These are phyloP conservation scores for Mesorhabditis sp. DNA, from an alignment of 2,888 invertebrate genomes.

Conservation along the genomic window DNA sequence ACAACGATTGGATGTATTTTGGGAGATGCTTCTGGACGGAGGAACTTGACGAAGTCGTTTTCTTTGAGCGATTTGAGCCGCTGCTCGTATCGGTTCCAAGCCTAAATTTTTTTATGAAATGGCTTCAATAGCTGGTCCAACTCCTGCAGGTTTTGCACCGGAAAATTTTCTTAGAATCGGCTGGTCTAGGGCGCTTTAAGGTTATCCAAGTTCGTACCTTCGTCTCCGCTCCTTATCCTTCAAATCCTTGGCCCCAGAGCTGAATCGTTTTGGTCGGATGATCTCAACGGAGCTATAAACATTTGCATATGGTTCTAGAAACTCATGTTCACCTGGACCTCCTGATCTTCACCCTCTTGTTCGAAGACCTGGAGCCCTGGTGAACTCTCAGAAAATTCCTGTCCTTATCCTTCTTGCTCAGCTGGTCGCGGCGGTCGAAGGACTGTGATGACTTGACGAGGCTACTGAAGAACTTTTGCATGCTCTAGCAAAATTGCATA, in stretches of 20 bases:
- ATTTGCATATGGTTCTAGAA: too few species aligned
- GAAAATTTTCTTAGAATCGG: too few species aligned
- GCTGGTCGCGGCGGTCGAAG: conserved; percentile 45
- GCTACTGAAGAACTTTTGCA: conserved; percentile 22
- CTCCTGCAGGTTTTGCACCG: too few species aligned
- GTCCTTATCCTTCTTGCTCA: conserved; percentile 29
- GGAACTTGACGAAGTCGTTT: conserved; percentile 52
- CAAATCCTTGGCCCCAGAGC: conserved; percentile 54
- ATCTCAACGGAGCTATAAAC: conserved; percentile 53
- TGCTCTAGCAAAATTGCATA: background rate
- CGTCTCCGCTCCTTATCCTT: conserved; percentile 49
- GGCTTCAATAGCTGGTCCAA: background rate
- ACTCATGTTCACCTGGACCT: conserved; percentile 47
- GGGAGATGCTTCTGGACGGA: conserved; percentile 54
- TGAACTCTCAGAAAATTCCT: conserved; percentile 52
- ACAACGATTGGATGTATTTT: conserved; percentile 55
- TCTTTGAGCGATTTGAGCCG: conserved; percentile 55
- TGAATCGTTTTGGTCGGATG: conserved; percentile 53
- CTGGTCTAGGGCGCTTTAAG: too few species aligned
- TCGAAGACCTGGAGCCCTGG: conserved; percentile 46
- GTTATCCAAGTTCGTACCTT: too few species aligned
- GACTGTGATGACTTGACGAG: conserved; percentile 50
- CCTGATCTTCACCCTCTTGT: conserved; percentile 50
- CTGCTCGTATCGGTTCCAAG: conserved; percentile 56
- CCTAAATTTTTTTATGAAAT: conserved; percentile 19